Evolutionary conservation across 2,888 invertebrate species (phyloP), one percentile per base, ranked within the genome.

Genomic region (Listrodromus nycthemerus): DNA sequence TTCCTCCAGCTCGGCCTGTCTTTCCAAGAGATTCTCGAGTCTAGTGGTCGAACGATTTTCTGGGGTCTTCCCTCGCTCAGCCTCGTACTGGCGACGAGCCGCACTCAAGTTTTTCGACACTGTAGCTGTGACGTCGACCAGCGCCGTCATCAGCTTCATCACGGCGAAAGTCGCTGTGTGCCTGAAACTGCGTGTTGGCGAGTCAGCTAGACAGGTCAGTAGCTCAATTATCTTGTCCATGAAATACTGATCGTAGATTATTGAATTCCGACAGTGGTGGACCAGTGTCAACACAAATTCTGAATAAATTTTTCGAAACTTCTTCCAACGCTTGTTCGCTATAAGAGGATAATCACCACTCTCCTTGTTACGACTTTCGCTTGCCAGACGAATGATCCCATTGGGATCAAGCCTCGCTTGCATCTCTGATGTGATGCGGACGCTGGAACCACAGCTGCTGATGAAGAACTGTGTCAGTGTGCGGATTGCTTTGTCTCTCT

Each of bases 321-420:
- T 99, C 93, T 99, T 99, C 98, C 98, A 99, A 70, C 97, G 97
- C 89, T 98, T 98, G 0, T 99, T 99, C 97, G 99, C 98, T 88
- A 99, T 99, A 13, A 99, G 94, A 0, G 99, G 99, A 94, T 99
- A 99, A 94, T 99, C 99, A 10, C 98, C 99, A 94, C 98, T 98
- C 95, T 99, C 99, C 97, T 99, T 99, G 94, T 99, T 99, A 94
- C 99, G 99, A 93, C 99, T 98, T 93, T 99, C 99, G 0, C 99
- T 99, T 99, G 99, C 99, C 93, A 97, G 97, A 86, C 98, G 95
- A 90, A 99, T 99, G 86, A 99, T 99, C 33, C 98, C 98, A 0
- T 98, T 98, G 94, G 99, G 98, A 91, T 99, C 99, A 97, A 99
- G 98, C 75, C 97, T 96, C 27, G 97, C 96, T 91, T 97, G 97